These are phyloP conservation scores for Dendrocincla tyrannina DNA, from an alignment of 2,797 vertebrate genomes.

Conservation along the genomic window DNA sequence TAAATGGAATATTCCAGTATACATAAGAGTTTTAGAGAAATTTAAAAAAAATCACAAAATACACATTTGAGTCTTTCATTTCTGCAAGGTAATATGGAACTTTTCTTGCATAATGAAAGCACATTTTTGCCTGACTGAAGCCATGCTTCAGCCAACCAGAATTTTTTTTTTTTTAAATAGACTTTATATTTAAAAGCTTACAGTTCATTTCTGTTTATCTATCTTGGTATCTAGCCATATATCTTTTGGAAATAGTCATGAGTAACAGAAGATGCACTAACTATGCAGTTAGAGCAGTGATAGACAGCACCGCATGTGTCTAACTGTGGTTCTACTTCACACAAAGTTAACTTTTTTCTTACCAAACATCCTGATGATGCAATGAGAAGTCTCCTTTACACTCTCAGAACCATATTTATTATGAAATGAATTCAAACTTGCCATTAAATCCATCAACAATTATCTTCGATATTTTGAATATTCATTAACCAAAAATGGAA, in stretches of 20 bases:
- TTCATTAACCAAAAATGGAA: background rate
- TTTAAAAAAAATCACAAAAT: background rate
- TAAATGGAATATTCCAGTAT: background rate
- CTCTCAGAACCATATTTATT: background rate
- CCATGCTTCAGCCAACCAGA: background rate
- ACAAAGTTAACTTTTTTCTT: background rate
- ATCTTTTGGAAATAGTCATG: background rate
- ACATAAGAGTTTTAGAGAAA: background rate
- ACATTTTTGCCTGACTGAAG: background rate
- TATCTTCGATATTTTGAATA: background rate
- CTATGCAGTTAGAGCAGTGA: background rate
- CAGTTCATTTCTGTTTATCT: background rate
- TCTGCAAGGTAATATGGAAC: background rate
- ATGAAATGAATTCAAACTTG: background rate
- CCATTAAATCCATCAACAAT: background rate
- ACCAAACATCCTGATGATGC: background rate
- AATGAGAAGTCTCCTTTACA: background rate
- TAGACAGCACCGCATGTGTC: background rate
- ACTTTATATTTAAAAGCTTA: slow-evolving; percentile 45
- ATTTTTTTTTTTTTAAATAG: background rate
- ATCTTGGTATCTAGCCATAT: background rate
- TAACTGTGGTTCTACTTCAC: background rate
- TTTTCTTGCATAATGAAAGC: background rate
- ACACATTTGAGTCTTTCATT: background rate
- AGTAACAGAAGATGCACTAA: slow-evolving; percentile 8